Conservation (phyloP, 2,113 vertebrate species). For the Setophaga coronata region DNA sequence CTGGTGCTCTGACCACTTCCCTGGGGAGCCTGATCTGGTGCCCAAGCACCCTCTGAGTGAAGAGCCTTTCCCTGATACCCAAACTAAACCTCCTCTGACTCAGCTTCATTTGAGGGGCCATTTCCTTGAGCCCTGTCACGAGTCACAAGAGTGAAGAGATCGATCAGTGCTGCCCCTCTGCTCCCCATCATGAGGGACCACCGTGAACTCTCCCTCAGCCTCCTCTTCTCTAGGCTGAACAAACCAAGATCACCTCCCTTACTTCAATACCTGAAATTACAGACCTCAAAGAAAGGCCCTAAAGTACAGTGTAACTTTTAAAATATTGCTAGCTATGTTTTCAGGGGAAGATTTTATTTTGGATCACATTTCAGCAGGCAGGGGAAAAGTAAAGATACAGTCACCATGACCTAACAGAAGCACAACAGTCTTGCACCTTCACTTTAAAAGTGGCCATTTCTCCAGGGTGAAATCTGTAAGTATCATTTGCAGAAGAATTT, state of each 20-base stretch:
- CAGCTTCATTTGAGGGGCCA: neutral
- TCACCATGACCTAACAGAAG: neutral
- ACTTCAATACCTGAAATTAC: neutral
- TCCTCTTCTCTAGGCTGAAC: neutral
- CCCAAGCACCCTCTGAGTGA: neutral
- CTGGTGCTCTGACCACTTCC: neutral
- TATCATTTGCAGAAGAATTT: neutral
- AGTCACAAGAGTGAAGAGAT: rapidly evolving
- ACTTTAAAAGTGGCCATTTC: neutral
- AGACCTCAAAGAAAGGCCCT: neutral
- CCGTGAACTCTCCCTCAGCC: neutral
- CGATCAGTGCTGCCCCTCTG: neutral
- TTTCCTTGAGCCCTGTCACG: neutral
- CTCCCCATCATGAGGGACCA: neutral
- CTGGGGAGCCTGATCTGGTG: neutral
- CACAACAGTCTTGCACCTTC: neutral
- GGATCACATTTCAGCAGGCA: neutral
- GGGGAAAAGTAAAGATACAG: neutral
- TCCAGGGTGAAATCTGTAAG: neutral
- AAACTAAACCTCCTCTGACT: neutral
- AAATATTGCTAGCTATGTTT: neutral
- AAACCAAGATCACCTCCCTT: neutral
- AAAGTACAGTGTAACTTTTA: neutral
- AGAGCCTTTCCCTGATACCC: neutral
- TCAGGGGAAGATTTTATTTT: neutral